Conservation (phyloP, 1,140 invertebrate genomes). For the Chlorops oryzae region DNA sequence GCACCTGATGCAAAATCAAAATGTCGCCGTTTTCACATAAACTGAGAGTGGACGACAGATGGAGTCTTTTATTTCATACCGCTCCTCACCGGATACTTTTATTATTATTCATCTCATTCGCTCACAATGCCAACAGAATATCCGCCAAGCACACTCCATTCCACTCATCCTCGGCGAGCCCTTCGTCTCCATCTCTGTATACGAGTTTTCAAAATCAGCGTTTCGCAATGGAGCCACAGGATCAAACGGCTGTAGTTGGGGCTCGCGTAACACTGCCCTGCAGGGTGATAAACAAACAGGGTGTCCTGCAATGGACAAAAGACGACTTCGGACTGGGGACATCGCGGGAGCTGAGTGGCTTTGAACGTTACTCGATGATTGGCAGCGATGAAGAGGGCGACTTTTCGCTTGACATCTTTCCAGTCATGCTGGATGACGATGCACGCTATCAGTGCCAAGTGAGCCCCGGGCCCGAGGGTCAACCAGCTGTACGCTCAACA, state of each 20-base stretch:
- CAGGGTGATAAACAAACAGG: conserved; percentile 65
- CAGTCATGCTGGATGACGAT: conserved; percentile 70
- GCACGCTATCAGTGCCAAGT: conserved; percentile 73
- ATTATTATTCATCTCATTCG: no score
- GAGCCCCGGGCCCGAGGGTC: conserved; percentile 58
- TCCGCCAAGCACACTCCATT: no score
- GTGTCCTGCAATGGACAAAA: conserved; percentile 77
- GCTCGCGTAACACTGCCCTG: conserved; percentile 66
- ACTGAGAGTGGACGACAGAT: no score
- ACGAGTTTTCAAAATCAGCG: conserved; percentile 53
- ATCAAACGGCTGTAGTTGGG: conserved; percentile 66
- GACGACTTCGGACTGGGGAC: conserved; percentile 77
- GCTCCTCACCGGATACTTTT: no score
- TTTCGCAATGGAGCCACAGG: conserved; percentile 79
- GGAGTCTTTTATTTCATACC: no score
- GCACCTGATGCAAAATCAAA: no score
- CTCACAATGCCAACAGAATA: no score
- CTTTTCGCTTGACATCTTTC: conserved; percentile 66
- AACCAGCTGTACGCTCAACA: conserved; percentile 59
- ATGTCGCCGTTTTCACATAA: no score
- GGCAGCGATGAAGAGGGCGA: conserved; percentile 76
- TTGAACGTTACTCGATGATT: conserved; percentile 74
- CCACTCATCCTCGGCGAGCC: conserved; percentile 5
- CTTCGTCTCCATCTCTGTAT: conserved; percentile 21
- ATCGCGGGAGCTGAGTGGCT: conserved; percentile 68